These are phyloP conservation scores for Tarsius wallacei DNA, from an alignment of 2,797 vertebrate species.

Conservation along the genomic window DNA sequence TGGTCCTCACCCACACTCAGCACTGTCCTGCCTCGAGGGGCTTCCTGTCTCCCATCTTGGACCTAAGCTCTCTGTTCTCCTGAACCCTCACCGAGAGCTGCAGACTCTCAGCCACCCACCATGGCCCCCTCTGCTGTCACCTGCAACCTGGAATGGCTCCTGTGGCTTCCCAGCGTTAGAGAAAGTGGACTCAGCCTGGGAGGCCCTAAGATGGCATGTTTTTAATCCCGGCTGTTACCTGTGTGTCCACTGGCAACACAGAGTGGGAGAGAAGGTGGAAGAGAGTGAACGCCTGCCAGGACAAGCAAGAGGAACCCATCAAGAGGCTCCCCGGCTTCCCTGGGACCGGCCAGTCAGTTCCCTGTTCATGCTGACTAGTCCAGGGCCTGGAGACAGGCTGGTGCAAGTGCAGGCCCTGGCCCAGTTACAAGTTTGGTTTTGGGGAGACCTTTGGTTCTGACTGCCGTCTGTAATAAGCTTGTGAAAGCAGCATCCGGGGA, in stretches of 20 bases:
- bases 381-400: not conserved
- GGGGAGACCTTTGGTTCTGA: not conserved
- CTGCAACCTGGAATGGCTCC: not conserved
- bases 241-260: not conserved
- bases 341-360: not conserved
- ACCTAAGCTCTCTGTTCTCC: not conserved
- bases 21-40: not conserved
- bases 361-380: not conserved
- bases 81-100: not conserved
- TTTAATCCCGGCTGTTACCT: not conserved
- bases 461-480: not conserved
- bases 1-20: not conserved
- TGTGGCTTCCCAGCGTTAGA: not conserved
- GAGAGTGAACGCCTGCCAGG: not conserved
- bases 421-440: not conserved
- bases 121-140: not conserved
- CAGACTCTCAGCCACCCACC: too few relatives aligned
- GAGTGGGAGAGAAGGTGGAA: not conserved
- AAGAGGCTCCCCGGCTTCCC: not conserved
- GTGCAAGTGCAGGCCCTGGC: not conserved
- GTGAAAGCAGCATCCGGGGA: not conserved
- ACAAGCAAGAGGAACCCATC: fast-evolving
- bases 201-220: not conserved
- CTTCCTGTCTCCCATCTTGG: not conserved
- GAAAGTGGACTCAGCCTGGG: not conserved